Evolutionary conservation across 2,113 vertebrate species (phyloP).

Genomic region (Bubalus kerabau): DNA sequence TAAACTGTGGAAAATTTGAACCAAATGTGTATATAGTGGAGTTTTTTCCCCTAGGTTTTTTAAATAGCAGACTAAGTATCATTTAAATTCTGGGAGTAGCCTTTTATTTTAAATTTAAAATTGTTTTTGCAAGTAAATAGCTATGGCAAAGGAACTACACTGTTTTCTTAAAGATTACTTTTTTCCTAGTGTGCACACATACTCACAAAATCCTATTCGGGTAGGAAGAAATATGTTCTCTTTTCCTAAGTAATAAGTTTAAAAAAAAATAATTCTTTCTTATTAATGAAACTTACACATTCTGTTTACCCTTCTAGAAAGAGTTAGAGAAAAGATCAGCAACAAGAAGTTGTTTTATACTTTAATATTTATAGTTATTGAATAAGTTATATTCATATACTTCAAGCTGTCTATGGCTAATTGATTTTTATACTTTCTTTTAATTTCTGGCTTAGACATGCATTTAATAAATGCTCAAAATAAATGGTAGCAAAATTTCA

Average conservation of each 20-base stretch:
- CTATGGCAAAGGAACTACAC: slow-evolving; percentile 44
- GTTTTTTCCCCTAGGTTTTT: not conserved
- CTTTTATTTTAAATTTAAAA: slow-evolving; percentile 43
- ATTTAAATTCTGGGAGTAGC: slow-evolving; percentile 17
- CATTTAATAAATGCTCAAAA: slow-evolving; percentile 74
- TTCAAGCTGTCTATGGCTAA: slow-evolving; percentile 52
- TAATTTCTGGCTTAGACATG: slow-evolving; percentile 62
- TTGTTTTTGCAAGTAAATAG: not conserved
- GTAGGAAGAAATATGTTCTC: slow-evolving; percentile 51
- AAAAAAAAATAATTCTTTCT: slow-evolving; percentile 19
- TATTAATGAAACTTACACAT: not conserved
- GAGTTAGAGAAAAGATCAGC: slow-evolving; percentile 52
- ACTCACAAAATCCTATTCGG: not conserved
- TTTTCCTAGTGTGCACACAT: not conserved
- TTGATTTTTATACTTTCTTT: slow-evolving; percentile 66
- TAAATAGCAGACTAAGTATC: not conserved
- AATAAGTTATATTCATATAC: slow-evolving; percentile 63
- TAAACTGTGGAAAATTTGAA: slow-evolving; percentile 61
- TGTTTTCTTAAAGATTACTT: slow-evolving; percentile 33
- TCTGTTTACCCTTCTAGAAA: slow-evolving; percentile 37
- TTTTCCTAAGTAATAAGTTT: slow-evolving; percentile 16
- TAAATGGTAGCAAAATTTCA: slow-evolving; percentile 78
- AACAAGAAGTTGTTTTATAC: slow-evolving; percentile 37
- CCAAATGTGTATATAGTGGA: slow-evolving; percentile 45
- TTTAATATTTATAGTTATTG: slow-evolving; percentile 72